Percentiles rank a stretch among this genome's conserved stretches.
Evolutionary conservation across 2,797 vertebrate species (phyloP).

Genomic region (Tapera naevia): DNA sequence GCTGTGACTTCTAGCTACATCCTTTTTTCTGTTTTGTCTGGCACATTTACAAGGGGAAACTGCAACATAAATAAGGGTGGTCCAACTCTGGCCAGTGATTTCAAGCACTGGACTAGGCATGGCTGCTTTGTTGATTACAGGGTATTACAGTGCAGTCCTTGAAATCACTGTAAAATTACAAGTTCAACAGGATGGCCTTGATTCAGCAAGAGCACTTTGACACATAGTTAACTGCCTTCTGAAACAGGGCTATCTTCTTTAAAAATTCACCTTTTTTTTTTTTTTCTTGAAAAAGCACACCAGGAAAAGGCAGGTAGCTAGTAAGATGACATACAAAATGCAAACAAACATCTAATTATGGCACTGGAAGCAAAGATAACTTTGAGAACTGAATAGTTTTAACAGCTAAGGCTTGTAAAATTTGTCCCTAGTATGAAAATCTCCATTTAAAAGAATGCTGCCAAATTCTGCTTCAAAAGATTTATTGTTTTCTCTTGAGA

Average conservation of each 20-base stretch:
- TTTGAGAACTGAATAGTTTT: conserved; percentile 21
- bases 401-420: conserved; percentile 6
- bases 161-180: conserved; percentile 11
- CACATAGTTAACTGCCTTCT: neutral
- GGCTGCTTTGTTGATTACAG: neutral
- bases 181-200: conserved; percentile 46
- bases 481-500: conserved; percentile 67
- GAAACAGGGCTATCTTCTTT: neutral
- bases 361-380: conserved; percentile 36
- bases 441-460: conserved; percentile 48
- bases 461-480: conserved; percentile 70
- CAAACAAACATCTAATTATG: neutral
- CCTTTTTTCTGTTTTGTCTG: neutral
- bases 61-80: neutral
- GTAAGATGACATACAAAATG: conserved; percentile 14
- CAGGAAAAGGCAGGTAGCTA: neutral
- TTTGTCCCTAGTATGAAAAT: conserved; percentile 28
- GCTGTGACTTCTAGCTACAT: neutral
- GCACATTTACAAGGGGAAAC: neutral
- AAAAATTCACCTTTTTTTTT: neutral
- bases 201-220: conserved; percentile 44
- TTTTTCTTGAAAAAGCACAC: conserved; percentile 7
- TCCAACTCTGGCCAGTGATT: neutral
- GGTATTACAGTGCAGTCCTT: neutral
- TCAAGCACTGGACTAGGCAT: neutral